Evolutionary conservation across 1,140 invertebrate species (phyloP), one percentile per base, ranked within the genome.

Genomic region (Drosophila pseudoananassae): DNA sequence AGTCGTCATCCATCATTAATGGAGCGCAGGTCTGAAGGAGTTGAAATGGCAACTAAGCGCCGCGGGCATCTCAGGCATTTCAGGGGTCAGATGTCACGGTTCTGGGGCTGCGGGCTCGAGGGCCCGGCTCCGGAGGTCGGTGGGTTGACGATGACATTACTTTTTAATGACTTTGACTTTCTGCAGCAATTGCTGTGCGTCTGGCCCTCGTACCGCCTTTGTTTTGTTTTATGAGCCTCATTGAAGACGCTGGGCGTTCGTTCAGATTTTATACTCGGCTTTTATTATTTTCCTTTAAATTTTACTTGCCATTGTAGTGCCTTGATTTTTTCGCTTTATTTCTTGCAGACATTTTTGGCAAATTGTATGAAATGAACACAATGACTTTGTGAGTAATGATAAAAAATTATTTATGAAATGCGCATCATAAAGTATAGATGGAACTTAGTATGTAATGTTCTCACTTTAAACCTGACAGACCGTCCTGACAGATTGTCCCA

Each of bases 131-230:
- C 40, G 4, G 57, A 66, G 31, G 53, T 64, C 12, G 33, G 10
- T 36, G 10, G 20, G 78, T 79, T 88, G 84, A 88, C 83, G 84
- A 80, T 88, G 83, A 76, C 83, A 88, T 88, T 88, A 88, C 84
- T 83, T 88, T 88, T 88, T 88, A 88, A 88, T 88, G 83, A 88
- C 83, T 88, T 88, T 88, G 83, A 88, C 83, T 88, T 88, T 88
- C 76, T 89, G 84, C 84, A 88, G 79, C 78, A 82, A 87, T 75
- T 87, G 77, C 73, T 70, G 73, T 61, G 60, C 64, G 78, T 79
- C 74, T 69, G 83, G 59, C 45, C 23, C 15, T 45, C 36, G 33
- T 14, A 49, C 14, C 4, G 40, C 53, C 31, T 59, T 63, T 59
- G 49, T 60, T 74, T 64, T 52, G 15, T 76, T 76, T 76, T 76